phyloP scores from a whole-genome alignment of 2,888 invertebrate species.

The Helicoverpa assulta region DNA sequence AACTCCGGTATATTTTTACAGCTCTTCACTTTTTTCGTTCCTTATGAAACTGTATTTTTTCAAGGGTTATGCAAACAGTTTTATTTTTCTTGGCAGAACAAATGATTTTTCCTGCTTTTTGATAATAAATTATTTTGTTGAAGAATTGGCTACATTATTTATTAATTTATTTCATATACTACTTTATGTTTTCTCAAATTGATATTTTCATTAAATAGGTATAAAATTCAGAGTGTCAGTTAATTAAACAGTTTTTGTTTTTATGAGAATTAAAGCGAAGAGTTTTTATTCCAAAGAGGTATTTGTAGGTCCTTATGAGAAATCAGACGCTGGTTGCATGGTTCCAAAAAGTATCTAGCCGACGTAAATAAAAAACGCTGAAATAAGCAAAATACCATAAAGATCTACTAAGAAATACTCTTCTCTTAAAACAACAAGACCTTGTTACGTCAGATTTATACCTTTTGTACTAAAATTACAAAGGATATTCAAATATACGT shows the following conservation, averaged over 20 bases:
- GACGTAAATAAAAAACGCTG: no score
- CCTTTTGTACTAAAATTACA: constrained; percentile 38
- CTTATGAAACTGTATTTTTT: constrained; percentile 15
- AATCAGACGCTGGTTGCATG: no score
- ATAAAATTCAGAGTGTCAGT: no score
- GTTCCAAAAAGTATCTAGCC: no score
- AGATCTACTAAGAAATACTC: neutral
- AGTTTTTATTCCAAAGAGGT: no score
- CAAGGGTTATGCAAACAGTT: constrained; percentile 19
- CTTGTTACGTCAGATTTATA: constrained; percentile 36
- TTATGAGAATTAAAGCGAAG: no score
- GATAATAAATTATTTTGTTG: no score
- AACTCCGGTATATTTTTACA: constrained; percentile 22
- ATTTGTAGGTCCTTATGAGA: no score
- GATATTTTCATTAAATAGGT: no score
- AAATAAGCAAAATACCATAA: neutral
- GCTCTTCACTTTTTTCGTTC: constrained; percentile 15
- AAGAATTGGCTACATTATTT: no score
- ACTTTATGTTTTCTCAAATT: neutral
- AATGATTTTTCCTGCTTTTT: neutral
- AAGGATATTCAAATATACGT: constrained; percentile 38
- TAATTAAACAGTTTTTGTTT: no score
- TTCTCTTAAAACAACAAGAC: constrained; percentile 32
- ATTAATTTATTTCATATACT: neutral
- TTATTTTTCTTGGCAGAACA: constrained; percentile 6